Base-by-base conservation (phyloP, 2,113 vertebrate genomes). In the Urocitellus parryii region DNA sequence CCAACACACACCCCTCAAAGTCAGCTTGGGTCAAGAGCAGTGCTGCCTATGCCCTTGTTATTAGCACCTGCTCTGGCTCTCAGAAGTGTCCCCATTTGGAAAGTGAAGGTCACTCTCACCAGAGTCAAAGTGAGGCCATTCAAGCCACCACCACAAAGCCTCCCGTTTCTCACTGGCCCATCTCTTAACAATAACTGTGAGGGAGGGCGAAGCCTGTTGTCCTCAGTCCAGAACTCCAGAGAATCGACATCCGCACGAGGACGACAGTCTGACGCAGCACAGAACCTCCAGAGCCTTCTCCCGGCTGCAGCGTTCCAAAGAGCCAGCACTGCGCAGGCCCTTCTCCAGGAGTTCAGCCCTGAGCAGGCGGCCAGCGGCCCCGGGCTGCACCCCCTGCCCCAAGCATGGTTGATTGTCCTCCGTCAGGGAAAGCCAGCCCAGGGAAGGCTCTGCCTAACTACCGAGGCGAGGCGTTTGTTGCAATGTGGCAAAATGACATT, bases 221-320 rank as follows among this genome's bases (percentile, higher is more conserved):
- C 27, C 80, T 12, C 17, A 68, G 42, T 45, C 70, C 2, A 24
- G 34, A 87, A 51, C 42, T 65, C 27, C 0, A 86, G 53, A 14
- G 82, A 12, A 10, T 7, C 82, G 13, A 18, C 0, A 61, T 27
- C 73, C 1, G 0, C 53, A n/a, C 1, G 0, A 63, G 53, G n/a
- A 37, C 2, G 0, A 32, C 6, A 32, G 37, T 4, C 51, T 14
- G 37, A 4, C 4, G 1, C 34, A 70, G 56, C 73, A 25, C 24
- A 42, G 51, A 77, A 67, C 25, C 4, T 0, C 53, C 18, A 0
- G 4, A 51, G 58, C 3, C 29, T 0, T 37, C 45, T 45, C 68
- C 25, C 17, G 0, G 1, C 25, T 10, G 51, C 53, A 0, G 81
- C 0, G 0, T 29, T 14, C 25, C 6, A 3, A 20, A 2, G 24